A percentile compares a stretch with the other conserved stretches of the same genome.
phyloP scores from a whole-genome alignment of 2,888 invertebrate species.

The Pilophorus perplexus region DNA sequence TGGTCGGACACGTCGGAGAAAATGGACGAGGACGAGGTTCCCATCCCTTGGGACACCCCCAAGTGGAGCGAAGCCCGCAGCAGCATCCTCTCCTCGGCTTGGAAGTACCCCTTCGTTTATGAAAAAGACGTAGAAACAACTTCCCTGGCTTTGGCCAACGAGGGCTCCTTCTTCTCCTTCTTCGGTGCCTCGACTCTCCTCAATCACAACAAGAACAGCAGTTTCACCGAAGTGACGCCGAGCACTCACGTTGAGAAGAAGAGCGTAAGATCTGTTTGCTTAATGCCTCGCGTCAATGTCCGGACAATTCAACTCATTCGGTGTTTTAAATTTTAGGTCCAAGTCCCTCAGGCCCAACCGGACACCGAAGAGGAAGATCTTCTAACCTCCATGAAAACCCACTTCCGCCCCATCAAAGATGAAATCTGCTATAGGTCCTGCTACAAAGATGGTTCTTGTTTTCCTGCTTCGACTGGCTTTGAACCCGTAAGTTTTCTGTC shows the following conservation, averaged over 20 bases:
- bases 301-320: too few species aligned
- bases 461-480: constrained; percentile 62
- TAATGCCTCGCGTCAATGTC: too few species aligned
- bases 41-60: constrained; percentile 33
- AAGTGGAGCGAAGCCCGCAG: constrained; percentile 46
- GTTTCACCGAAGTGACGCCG: constrained; percentile 33
- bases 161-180: constrained; percentile 50
- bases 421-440: constrained; percentile 36
- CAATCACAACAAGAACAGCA: constrained; percentile 34
- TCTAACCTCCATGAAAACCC: constrained; percentile 73
- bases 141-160: constrained; percentile 53
- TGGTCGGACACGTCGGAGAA: constrained; percentile 53
- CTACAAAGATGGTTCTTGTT: constrained; percentile 70
- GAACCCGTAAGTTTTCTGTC: constrained; percentile 61
- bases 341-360: constrained; percentile 41
- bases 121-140: constrained; percentile 52
- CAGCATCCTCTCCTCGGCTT: constrained; percentile 42
- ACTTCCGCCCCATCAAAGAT: constrained; percentile 75
- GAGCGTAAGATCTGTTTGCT: constrained; percentile 5
- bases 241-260: constrained; percentile 29
- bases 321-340: too few species aligned
- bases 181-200: constrained; percentile 44
- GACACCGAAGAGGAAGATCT: constrained; percentile 64
- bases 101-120: constrained; percentile 42
- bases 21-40: constrained; percentile 45